A percentile compares a stretch with the other conserved stretches of the same genome.
Conservation (phyloP, 92 coral and sea anemone genomes). For the Epizoanthus illoricatus region DNA sequence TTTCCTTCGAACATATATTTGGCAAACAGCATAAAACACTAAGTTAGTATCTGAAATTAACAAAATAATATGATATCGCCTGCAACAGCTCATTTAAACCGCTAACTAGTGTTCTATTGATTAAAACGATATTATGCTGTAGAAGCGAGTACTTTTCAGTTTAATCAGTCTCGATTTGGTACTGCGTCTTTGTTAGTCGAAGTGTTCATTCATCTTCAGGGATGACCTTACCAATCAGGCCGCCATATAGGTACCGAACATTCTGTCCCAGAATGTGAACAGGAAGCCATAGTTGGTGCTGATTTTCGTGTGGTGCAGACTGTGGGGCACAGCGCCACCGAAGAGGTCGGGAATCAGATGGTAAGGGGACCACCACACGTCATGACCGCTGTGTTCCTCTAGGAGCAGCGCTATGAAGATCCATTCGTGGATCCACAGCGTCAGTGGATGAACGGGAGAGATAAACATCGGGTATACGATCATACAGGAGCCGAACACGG, state of each 20-base stretch:
- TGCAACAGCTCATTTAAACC: too few species aligned
- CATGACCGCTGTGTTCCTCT: conserved; percentile 34
- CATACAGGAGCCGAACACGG: conserved; percentile 32
- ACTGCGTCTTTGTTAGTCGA: too few species aligned
- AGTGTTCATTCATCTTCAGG: too few species aligned
- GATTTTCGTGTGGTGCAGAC: conserved; percentile 18
- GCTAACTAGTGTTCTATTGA: too few species aligned
- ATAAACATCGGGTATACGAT: conserved; percentile 29
- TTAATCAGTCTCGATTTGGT: too few species aligned
- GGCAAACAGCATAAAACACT: too few species aligned
- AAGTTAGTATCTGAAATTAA: too few species aligned
- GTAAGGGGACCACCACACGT: conserved; percentile 35
- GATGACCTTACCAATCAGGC: neutral
- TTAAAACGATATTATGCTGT: too few species aligned
- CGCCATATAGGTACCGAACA: conserved; percentile 26
- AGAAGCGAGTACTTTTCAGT: too few species aligned
- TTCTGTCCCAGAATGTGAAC: conserved; percentile 37
- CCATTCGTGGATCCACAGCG: conserved; percentile 25
- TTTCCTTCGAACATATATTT: too few species aligned
- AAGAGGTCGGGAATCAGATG: conserved; percentile 30
- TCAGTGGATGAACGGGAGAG: conserved; percentile 30
- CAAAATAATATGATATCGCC: too few species aligned
- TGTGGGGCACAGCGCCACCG: conserved; percentile 39
- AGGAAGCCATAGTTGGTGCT: conserved; percentile 31
- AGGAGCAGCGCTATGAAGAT: conserved; percentile 24